Conservation (phyloP, 1,140 invertebrate genomes). For the Bombus confusus region DNA sequence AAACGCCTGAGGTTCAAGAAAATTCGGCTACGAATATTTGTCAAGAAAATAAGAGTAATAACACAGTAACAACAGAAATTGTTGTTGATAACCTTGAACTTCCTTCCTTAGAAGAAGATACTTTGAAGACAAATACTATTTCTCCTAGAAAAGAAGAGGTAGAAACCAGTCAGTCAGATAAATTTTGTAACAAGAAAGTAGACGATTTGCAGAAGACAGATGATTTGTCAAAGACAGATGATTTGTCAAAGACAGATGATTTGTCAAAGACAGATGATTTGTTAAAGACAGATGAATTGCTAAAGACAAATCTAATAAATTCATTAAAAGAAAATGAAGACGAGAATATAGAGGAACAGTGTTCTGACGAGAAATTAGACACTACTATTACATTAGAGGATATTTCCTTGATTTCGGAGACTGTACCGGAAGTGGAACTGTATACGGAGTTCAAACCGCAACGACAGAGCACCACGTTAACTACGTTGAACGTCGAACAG, state of each 20-base stretch:
- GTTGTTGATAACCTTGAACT: not conserved
- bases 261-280: too few relatives aligned
- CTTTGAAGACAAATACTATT: not conserved
- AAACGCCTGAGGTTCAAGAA: not conserved
- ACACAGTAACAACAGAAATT: too few relatives aligned
- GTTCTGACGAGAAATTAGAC: conserved; percentile 27
- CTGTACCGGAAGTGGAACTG: conserved; percentile 42
- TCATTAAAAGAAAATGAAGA: not conserved
- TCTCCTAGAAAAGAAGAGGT: not conserved
- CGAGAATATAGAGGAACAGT: not conserved
- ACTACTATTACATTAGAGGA: conserved; percentile 50
- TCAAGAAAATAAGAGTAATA: not conserved
- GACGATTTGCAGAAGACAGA: too few relatives aligned
- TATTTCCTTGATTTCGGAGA: not conserved
- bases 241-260: too few relatives aligned
- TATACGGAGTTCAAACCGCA: conserved; percentile 73
- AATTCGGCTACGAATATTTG: not conserved
- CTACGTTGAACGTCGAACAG: conserved; percentile 6
- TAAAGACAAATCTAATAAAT: not conserved
- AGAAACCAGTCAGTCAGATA: not conserved
- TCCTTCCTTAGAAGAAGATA: conserved; percentile 7
- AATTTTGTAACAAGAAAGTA: not conserved
- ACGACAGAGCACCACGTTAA: conserved; percentile 71
- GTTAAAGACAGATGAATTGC: too few relatives aligned
- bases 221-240: too few relatives aligned